phyloP scores from a whole-genome alignment of 64 coral and sea anemone species.

The Dendrophyllia cribrosa region DNA sequence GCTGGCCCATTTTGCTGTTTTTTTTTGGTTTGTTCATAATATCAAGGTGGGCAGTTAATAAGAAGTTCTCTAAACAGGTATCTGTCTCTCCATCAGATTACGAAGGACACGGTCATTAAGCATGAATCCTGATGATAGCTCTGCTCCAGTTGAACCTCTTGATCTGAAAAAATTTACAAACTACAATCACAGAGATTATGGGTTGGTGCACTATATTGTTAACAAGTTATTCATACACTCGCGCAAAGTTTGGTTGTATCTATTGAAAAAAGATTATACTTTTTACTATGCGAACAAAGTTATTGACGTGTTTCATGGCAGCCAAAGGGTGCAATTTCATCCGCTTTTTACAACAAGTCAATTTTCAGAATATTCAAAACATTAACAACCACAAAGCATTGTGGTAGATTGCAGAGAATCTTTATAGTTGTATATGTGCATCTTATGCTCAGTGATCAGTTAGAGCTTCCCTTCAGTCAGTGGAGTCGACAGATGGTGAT shows the following conservation, averaged over 20 bases:
- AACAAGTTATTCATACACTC: too few relatives aligned
- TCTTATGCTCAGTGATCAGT: slow-evolving; percentile 64
- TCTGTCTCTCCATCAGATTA: slow-evolving; percentile 50
- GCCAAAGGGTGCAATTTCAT: too few relatives aligned
- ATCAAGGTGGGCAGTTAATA: not conserved
- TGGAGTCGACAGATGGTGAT: slow-evolving; percentile 94
- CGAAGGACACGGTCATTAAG: slow-evolving; percentile 80
- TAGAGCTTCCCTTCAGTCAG: slow-evolving; percentile 87
- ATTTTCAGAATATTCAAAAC: too few relatives aligned
- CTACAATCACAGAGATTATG: slow-evolving; percentile 61
- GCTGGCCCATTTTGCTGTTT: not conserved
- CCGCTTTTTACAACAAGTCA: too few relatives aligned
- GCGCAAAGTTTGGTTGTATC: too few relatives aligned
- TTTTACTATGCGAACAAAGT: too few relatives aligned
- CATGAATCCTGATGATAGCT: slow-evolving; percentile 65
- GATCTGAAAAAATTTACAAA: slow-evolving; percentile 24
- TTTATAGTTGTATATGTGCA: slow-evolving; percentile 1
- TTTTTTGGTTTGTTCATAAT: not conserved
- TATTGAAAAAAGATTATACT: too few relatives aligned
- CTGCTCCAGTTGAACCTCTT: slow-evolving; percentile 48
- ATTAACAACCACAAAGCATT: too few relatives aligned
- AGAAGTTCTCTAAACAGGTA: not conserved
- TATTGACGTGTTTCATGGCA: too few relatives aligned
- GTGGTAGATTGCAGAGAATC: too few relatives aligned
- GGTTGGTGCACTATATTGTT: not conserved